Percentiles rank a stretch among this genome's conserved stretches.
phyloP scores from a whole-genome alignment of 1,140 invertebrate species.

The Dinoponera quadriceps region DNA sequence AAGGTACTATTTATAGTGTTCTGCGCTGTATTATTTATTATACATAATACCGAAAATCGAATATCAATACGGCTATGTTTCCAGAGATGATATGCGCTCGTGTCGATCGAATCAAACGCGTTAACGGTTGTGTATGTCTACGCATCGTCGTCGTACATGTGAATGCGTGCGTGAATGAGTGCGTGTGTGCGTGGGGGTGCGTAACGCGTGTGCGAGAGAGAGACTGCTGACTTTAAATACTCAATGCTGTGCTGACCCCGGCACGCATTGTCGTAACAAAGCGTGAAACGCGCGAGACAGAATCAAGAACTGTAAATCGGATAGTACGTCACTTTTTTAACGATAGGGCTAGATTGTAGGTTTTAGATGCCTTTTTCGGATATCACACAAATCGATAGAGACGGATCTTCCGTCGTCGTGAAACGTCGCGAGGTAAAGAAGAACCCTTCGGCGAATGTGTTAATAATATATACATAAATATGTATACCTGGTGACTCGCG shows the following conservation, averaged over 20 bases:
- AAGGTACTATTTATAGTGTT: constrained; percentile 66
- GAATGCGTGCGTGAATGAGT: not conserved
- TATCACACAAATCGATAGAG: too few species aligned
- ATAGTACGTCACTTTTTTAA: not conserved
- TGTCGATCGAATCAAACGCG: constrained; percentile 40
- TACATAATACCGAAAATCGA: not conserved
- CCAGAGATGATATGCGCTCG: not conserved
- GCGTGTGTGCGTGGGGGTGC: not conserved
- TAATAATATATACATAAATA: not conserved
- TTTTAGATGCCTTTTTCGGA: constrained; percentile 50
- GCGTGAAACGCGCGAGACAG: too few species aligned
- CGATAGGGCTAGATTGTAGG: constrained; percentile 25
- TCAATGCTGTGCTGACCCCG: constrained; percentile 31
- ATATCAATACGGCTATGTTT: constrained; percentile 22
- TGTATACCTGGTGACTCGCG: too few species aligned
- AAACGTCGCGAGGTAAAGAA: not conserved
- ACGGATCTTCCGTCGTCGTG: constrained; percentile 15
- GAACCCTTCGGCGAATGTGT: constrained; percentile 13
- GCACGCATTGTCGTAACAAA: constrained; percentile 30
- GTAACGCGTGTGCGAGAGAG: too few species aligned
- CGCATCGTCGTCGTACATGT: not conserved
- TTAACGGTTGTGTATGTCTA: not conserved
- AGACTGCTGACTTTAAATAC: constrained; percentile 33
- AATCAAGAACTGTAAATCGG: too few species aligned
- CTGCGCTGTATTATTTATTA: constrained; percentile 60